Evolutionary conservation across 1,140 invertebrate genomes (phyloP).

Genomic region (Melipona quadrifasciata): DNA sequence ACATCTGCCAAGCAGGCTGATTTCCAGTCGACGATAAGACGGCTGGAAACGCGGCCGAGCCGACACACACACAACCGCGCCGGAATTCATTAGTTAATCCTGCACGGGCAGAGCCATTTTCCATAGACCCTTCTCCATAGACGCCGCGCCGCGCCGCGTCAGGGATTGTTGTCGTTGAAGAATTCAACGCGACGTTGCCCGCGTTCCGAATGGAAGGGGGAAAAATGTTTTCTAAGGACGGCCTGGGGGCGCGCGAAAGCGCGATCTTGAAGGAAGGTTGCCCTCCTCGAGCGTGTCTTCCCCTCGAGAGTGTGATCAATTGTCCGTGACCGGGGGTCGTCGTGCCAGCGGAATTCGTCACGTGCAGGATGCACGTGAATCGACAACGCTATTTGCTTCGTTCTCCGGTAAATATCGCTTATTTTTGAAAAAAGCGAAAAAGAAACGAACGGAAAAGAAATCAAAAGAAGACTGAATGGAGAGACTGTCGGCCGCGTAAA

Average conservation of each 20-base stretch:
- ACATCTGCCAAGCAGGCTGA: slow-evolving; percentile 72
- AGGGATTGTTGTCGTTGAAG: slow-evolving; percentile 51
- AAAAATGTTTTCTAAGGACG: slow-evolving; percentile 35
- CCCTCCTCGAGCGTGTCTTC: background rate
- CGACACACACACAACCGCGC: slow-evolving; percentile 59
- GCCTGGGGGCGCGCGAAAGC: background rate
- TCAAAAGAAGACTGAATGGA: background rate
- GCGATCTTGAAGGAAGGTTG: background rate
- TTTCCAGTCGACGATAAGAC: slow-evolving; percentile 73
- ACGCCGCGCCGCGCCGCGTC: background rate
- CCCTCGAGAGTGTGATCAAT: slow-evolving; percentile 37
- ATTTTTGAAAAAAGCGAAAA: background rate
- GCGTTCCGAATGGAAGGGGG: background rate
- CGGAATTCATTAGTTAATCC: slow-evolving; percentile 71
- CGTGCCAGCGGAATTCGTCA: background rate
- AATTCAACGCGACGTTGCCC: slow-evolving; percentile 40
- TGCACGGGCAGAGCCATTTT: slow-evolving; percentile 53
- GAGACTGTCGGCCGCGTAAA: background rate
- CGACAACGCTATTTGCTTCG: background rate
- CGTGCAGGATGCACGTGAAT: background rate
- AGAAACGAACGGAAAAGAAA: background rate
- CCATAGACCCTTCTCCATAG: slow-evolving; percentile 36
- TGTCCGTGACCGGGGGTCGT: background rate
- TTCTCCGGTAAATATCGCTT: slow-evolving; percentile 15
- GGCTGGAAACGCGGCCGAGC: slow-evolving; percentile 51